Evolutionary conservation across 2,888 invertebrate genomes (phyloP).

Genomic region (Erynnis tages): DNA sequence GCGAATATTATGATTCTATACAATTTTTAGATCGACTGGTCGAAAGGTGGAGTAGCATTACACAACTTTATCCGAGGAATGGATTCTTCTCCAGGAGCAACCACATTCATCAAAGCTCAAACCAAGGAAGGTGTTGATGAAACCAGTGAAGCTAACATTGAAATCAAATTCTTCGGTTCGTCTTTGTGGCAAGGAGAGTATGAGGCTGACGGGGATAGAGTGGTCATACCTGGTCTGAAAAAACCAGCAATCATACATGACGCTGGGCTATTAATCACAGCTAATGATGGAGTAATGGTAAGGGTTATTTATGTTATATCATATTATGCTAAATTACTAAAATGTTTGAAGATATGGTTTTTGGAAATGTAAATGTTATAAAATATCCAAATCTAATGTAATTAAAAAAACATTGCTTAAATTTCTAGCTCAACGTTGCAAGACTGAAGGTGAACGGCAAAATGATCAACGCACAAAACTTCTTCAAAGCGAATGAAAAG

Average conservation of each 20-base stretch:
- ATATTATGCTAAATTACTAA: not conserved
- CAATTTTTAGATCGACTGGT: conserved; percentile 84
- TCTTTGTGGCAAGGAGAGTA: conserved; percentile 83
- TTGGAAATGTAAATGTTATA: not conserved
- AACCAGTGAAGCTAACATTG: conserved; percentile 50
- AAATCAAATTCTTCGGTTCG: conserved; percentile 88
- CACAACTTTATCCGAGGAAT: conserved; percentile 97
- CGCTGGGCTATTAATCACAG: conserved; percentile 89
- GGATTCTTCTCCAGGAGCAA: conserved; percentile 97
- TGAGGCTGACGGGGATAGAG: conserved; percentile 78
- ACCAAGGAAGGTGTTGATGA: conserved; percentile 62
- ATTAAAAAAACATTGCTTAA: conserved; percentile 8
- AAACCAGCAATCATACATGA: conserved; percentile 87
- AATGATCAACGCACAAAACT: conserved; percentile 91
- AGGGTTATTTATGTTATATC: not conserved
- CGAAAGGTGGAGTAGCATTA: conserved; percentile 85
- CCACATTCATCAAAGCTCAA: conserved; percentile 77
- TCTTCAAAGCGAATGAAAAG: conserved; percentile 84
- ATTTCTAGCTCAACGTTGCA: conserved; percentile 86
- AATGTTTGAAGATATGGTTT: not conserved
- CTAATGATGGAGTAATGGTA: conserved; percentile 90
- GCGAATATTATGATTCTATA: too few species aligned
- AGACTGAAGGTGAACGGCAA: conserved; percentile 89
- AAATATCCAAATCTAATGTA: not conserved
- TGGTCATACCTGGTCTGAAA: conserved; percentile 83